A percentile compares a stretch with the other conserved stretches of the same genome.
phyloP scores from a whole-genome alignment of 2,888 invertebrate species.

The Diaperis boleti region DNA sequence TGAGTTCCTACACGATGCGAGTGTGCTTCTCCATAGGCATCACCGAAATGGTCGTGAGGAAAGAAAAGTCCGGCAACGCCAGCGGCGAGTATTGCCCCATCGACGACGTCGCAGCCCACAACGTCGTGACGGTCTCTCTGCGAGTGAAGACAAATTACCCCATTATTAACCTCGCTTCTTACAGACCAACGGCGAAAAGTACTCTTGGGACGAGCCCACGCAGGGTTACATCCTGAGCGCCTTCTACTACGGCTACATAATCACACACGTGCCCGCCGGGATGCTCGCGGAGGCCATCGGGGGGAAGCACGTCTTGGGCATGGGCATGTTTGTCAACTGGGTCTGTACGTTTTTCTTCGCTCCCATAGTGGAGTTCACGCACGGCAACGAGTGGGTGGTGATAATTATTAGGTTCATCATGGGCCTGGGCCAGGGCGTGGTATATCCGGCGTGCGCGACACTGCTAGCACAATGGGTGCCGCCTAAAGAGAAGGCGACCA shows the following conservation, averaged over 20 bases:
- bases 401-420: conserved; percentile 62
- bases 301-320: conserved; percentile 90
- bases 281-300: conserved; percentile 84
- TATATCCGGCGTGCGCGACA: conserved; percentile 92
- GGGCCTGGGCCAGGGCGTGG: conserved; percentile 86
- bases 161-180: conserved; percentile 69
- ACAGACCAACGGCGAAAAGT: conserved; percentile 61
- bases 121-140: not conserved
- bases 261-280: conserved; percentile 83
- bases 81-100: conserved; percentile 70
- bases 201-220: conserved; percentile 74
- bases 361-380: conserved; percentile 69
- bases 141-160: conserved; percentile 5
- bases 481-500: conserved; percentile 84
- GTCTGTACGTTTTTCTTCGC: conserved; percentile 83
- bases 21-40: conserved; percentile 65
- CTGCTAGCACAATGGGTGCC: conserved; percentile 92
- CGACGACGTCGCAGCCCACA: conserved; percentile 1
- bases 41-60: conserved; percentile 64
- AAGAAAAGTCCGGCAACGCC: conserved; percentile 59
- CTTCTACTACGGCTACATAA: conserved; percentile 89
- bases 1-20: conserved; percentile 66
- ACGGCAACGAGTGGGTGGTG: conserved; percentile 76
- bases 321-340: conserved; percentile 81
- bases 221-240: conserved; percentile 85